Conservation (phyloP, 2,888 invertebrate genomes). For the Hypolimnas misippus region DNA sequence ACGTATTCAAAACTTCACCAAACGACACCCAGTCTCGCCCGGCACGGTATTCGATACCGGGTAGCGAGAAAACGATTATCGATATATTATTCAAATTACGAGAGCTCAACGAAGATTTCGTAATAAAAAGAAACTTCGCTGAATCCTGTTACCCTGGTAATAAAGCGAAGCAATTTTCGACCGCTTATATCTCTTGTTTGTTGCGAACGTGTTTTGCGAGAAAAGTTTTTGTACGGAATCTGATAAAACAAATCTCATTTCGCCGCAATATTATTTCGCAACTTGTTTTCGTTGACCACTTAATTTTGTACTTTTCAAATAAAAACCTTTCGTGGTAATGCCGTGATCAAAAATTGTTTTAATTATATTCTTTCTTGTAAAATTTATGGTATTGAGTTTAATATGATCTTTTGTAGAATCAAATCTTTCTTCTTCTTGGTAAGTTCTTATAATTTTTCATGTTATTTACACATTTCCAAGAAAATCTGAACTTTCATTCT, state of each 20-base stretch:
- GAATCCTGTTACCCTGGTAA: conserved; percentile 49
- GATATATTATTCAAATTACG: conserved; percentile 55
- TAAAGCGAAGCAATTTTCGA: conserved; percentile 55
- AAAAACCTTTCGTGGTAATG: conserved; percentile 1
- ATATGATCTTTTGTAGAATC: too few relatives aligned
- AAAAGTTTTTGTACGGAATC: conserved; percentile 47
- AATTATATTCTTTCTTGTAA: too few relatives aligned
- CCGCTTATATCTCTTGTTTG: conserved; percentile 56
- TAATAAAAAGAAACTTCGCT: conserved; percentile 50
- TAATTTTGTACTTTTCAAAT: conserved; percentile 24
- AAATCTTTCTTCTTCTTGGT: too few relatives aligned
- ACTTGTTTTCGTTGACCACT: conserved; percentile 38
- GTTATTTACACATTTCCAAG: too few relatives aligned
- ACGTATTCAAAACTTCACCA: conserved; percentile 8
- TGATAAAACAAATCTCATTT: conserved; percentile 56
- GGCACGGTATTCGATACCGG: conserved; percentile 12
- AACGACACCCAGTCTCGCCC: conserved; percentile 6
- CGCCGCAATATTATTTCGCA: conserved; percentile 45
- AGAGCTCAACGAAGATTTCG: conserved; percentile 46
- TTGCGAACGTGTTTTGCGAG: conserved; percentile 47
- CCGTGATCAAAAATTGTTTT: not conserved
- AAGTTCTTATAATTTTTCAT: too few relatives aligned
- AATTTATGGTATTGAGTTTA: too few relatives aligned
- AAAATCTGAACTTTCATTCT: too few relatives aligned
- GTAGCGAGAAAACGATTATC: conserved; percentile 35